A percentile compares a stretch with the other conserved stretches of the same genome.
Conservation (phyloP, 2,888 invertebrate species). For the Thumatha senex region DNA sequence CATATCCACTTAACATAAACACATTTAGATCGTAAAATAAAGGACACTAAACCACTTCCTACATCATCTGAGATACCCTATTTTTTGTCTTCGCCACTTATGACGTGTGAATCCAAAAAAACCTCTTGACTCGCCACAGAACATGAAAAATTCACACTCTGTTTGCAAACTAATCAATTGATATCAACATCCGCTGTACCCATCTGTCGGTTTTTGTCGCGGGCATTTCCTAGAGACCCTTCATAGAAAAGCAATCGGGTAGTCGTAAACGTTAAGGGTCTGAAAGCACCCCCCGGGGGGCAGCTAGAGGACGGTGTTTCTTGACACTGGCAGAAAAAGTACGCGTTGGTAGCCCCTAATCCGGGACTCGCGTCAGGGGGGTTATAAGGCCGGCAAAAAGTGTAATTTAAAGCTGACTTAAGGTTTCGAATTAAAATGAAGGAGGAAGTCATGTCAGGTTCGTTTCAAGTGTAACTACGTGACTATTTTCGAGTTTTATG, state of each 20-base stretch:
- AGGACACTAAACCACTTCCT: constrained; percentile 14
- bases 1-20: constrained; percentile 5
- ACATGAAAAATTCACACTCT: constrained; percentile 43
- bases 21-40: constrained; percentile 8
- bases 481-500: constrained; percentile 13
- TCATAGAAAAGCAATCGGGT: constrained; percentile 86
- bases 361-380: constrained; percentile 72
- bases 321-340: constrained; percentile 78
- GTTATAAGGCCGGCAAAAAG: constrained; percentile 78
- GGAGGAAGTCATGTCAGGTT: constrained; percentile 47
- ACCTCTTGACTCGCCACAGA: constrained; percentile 36
- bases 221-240: constrained; percentile 68
- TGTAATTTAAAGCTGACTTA: constrained; percentile 82
- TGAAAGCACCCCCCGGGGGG: constrained; percentile 83
- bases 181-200: constrained; percentile 60
- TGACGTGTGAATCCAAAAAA: constrained; percentile 44
- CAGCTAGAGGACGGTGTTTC: constrained; percentile 78
- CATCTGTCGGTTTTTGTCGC: constrained; percentile 75
- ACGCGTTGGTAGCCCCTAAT: constrained; percentile 71
- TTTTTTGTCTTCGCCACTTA: constrained; percentile 37
- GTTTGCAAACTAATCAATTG: constrained; percentile 58
- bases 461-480: constrained; percentile 23
- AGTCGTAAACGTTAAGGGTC: constrained; percentile 86
- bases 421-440: constrained; percentile 82
- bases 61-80: constrained; percentile 15